Evolutionary conservation across 2,888 invertebrate genomes (phyloP).

Genomic region (Antheraea assamensis): DNA sequence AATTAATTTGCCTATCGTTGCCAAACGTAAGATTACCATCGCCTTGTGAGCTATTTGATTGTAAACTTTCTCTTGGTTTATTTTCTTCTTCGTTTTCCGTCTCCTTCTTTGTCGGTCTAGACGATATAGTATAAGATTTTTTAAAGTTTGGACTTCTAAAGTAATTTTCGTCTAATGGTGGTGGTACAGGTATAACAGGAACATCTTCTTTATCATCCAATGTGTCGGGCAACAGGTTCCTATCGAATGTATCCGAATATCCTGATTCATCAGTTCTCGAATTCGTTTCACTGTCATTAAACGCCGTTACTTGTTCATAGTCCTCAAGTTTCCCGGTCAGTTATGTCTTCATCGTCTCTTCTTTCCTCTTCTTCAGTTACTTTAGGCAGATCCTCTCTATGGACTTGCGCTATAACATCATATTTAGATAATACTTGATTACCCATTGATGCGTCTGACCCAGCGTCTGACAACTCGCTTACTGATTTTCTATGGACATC

Average conservation of each 20-base stretch:
- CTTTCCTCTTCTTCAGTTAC: slow-evolving; percentile 68
- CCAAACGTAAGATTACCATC: slow-evolving; percentile 62
- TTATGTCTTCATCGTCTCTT: slow-evolving; percentile 38
- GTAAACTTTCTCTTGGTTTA: slow-evolving; percentile 53
- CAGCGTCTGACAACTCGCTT: slow-evolving; percentile 71
- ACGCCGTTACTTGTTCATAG: slow-evolving; percentile 60
- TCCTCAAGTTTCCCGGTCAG: slow-evolving; percentile 40
- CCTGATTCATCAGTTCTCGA: slow-evolving; percentile 76
- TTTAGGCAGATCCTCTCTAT: slow-evolving; percentile 78
- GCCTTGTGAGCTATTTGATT: slow-evolving; percentile 54
- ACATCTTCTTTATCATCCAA: slow-evolving; percentile 50
- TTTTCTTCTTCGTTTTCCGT: slow-evolving; percentile 39
- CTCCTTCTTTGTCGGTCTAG: slow-evolving; percentile 38
- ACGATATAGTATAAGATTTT: slow-evolving; percentile 51
- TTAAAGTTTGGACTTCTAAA: slow-evolving; percentile 51
- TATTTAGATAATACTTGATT: slow-evolving; percentile 76
- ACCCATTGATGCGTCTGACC: slow-evolving; percentile 71
- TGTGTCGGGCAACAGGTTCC: slow-evolving; percentile 55
- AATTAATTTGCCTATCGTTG: slow-evolving; percentile 62
- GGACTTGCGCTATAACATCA: slow-evolving; percentile 82
- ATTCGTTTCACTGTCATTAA: slow-evolving; percentile 68
- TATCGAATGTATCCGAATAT: slow-evolving; percentile 73
- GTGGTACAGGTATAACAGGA: slow-evolving; percentile 66
- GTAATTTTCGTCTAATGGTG: slow-evolving; percentile 67
- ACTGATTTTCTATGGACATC: slow-evolving; percentile 63